Evolutionary conservation across 2,113 vertebrate genomes (phyloP).

Genomic region (Leiothrix lutea): DNA sequence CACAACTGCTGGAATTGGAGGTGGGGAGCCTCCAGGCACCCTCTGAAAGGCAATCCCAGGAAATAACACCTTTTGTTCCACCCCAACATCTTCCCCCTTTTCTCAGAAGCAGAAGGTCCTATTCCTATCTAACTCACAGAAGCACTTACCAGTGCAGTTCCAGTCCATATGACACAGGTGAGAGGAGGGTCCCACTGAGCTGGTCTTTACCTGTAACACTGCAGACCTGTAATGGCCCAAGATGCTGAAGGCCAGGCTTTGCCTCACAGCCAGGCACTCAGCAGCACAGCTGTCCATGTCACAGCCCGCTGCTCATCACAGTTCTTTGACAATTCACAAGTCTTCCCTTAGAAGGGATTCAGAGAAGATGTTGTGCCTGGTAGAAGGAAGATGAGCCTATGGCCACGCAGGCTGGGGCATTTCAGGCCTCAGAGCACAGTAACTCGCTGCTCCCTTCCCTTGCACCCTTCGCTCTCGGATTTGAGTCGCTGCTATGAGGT

Average conservation of each 20-base stretch:
- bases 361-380: not conserved
- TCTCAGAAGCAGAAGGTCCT: not conserved
- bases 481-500: conserved; percentile 55
- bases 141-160: not conserved
- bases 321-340: not conserved
- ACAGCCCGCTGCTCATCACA: not conserved
- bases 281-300: not conserved
- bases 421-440: conserved; percentile 42
- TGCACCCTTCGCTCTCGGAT: not conserved
- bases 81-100: not conserved
- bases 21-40: not conserved
- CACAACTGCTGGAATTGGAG: not conserved
- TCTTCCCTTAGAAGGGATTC: not conserved
- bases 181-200: not conserved
- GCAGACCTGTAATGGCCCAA: not conserved
- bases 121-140: not conserved
- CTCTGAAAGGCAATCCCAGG: not conserved
- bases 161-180: not conserved
- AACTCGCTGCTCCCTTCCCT: not conserved
- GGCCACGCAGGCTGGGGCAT: not conserved
- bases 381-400: not conserved
- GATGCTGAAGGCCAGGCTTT: not conserved
- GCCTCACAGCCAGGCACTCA: not conserved
- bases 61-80: not conserved
- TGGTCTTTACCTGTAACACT: not conserved